These are phyloP conservation scores for Caenorhabditis sp. DNA, from an alignment of 2,888 invertebrate genomes.

Conservation along the genomic window DNA sequence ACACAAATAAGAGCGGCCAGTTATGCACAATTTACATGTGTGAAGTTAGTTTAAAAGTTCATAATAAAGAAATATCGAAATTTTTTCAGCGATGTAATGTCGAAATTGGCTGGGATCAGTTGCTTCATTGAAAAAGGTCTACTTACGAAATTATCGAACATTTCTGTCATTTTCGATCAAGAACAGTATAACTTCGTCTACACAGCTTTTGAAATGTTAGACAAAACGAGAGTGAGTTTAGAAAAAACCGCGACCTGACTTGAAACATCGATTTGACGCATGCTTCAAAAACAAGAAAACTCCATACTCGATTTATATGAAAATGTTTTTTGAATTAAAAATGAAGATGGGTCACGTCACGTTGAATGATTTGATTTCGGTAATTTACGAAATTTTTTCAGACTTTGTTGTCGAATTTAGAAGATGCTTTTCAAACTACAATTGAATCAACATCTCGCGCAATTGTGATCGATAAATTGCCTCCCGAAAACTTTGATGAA, in stretches of 20 bases:
- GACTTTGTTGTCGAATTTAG: not conserved
- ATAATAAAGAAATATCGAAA: not conserved
- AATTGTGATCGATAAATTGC: constrained; percentile 41
- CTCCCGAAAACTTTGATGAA: constrained; percentile 10
- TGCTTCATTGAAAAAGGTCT: constrained; percentile 51
- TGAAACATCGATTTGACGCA: too few species aligned
- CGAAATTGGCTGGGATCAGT: constrained; percentile 39
- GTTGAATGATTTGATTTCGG: not conserved
- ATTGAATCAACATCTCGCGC: constrained; percentile 21
- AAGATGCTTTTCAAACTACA: not conserved
- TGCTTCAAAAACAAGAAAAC: too few species aligned
- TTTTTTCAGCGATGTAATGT: constrained; percentile 48
- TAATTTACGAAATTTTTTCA: not conserved
- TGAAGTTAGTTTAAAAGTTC: constrained; percentile 41
- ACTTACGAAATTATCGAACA: constrained; percentile 46
- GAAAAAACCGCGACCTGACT: too few species aligned
- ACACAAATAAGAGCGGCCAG: constrained; percentile 50
- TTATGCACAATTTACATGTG: constrained; percentile 52
- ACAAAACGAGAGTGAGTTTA: constrained; percentile 80
- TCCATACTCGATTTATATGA: too few species aligned
- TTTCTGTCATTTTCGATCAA: constrained; percentile 78
- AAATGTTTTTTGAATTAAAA: too few species aligned
- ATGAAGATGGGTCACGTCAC: too few species aligned
- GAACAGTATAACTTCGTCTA: constrained; percentile 84
- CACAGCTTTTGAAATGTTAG: constrained; percentile 85